Base-by-base conservation (phyloP, 1,140 invertebrate species). In the Lepidotrigona ventralis region DNA sequence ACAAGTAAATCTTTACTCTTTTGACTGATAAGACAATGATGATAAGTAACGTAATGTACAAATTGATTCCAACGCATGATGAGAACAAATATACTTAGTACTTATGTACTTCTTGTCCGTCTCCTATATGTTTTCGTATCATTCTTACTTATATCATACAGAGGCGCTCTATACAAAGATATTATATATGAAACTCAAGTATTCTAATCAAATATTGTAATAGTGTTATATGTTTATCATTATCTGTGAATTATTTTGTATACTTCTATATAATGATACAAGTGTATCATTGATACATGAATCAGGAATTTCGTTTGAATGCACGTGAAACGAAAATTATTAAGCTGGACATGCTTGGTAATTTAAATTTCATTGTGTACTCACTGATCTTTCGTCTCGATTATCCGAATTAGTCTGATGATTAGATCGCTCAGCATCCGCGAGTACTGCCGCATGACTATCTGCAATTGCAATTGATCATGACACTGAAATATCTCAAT, bases 401-500 rank as follows among this genome's bases (percentile, higher is more conserved):
- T 70, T 51, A 1, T 70, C 54, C 15, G 74, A 70, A 39, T 29
- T 82, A 23, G 33, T 9, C 70, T 53, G 81, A 76, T 15, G 53
- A 23, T 60, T 60, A 60, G 66, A 54, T 53, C 39, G 74, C 33
- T 78, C 81, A 46, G 17, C 19, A 11, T 82, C 74, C 46, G 54
- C 53, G 1, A 82, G 64, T 8, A 82, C 81, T 17, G 74, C 81
- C 1, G 81, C 54, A 77, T 78, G 73, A 70, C 64, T 82, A 53
- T 78, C 81, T 82, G 54, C 19, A 78, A 82, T 82, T 46, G 39
- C 3, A 4, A 54, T 51, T 26, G 26, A 70, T 15, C 19, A 60
- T 78, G 8, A 53, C 6, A 29, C 12, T n/a, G 15, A 3, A 3
- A 74, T 9, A 5, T 58, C 15, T 54, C 8, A 19, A 15, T 19